These are phyloP conservation scores for Cheiracanthium punctorium DNA, from an alignment of 2,888 invertebrate genomes.

Conservation along the genomic window DNA sequence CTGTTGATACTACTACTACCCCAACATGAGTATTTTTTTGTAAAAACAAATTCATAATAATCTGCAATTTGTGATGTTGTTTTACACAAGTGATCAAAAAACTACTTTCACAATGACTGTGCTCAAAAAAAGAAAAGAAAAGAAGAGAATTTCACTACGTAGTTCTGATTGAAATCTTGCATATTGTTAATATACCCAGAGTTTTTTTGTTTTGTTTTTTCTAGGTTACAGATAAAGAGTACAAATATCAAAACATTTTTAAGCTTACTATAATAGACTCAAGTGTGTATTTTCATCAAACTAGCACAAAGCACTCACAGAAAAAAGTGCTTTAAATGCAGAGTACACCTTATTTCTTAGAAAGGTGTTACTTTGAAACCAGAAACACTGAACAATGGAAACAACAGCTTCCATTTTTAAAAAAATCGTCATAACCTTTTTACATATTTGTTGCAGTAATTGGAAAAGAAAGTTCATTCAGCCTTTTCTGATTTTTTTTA, in stretches of 20 bases:
- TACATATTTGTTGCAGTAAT: slow-evolving; percentile 21
- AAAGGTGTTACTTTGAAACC: neutral
- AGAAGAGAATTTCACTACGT: slow-evolving; percentile 44
- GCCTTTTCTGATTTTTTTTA: slow-evolving; percentile 12
- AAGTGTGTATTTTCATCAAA: slow-evolving; percentile 8
- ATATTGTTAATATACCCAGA: slow-evolving; percentile 15
- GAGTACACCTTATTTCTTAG: neutral
- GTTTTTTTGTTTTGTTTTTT: slow-evolving; percentile 50
- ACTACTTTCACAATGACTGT: slow-evolving; percentile 42
- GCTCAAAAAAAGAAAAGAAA: too few species aligned
- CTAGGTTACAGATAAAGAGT: slow-evolving; percentile 55
- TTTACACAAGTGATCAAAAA: slow-evolving; percentile 53
- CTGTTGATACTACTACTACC: slow-evolving; percentile 28
- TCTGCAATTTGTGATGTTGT: neutral
- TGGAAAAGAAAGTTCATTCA: neutral
- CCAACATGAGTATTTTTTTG: slow-evolving; percentile 46
- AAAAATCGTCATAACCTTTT: slow-evolving; percentile 11
- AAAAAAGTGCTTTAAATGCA: slow-evolving; percentile 1
- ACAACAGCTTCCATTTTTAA: slow-evolving; percentile 25
- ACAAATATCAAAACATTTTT: slow-evolving; percentile 54
- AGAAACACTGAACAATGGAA: neutral
- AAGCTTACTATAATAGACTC: slow-evolving; percentile 33
- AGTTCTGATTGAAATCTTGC: slow-evolving; percentile 42
- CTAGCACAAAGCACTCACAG: neutral
- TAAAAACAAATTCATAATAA: slow-evolving; percentile 1